These are phyloP conservation scores for Lacanobia oleracea DNA, from an alignment of 2,888 invertebrate species.

Conservation along the genomic window DNA sequence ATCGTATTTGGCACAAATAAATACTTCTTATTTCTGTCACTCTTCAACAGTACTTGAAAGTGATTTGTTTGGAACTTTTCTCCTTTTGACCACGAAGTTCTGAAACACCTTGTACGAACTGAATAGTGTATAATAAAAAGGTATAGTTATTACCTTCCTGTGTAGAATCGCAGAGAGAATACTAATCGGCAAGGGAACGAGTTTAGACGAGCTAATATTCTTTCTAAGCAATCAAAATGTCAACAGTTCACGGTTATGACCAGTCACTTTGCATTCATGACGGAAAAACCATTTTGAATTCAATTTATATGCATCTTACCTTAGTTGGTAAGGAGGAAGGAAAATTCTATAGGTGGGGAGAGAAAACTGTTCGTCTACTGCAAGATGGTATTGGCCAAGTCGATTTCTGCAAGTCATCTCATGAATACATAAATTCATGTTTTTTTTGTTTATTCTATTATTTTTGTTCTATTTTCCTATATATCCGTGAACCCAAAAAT, in stretches of 20 bases:
- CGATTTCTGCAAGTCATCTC: not conserved
- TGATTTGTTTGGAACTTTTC: too few species aligned
- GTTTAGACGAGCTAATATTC: conserved; percentile 55
- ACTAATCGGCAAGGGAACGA: conserved; percentile 61
- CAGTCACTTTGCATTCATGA: conserved; percentile 61
- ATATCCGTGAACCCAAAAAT: too few species aligned
- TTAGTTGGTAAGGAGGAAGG: conserved; percentile 9
- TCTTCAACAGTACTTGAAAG: too few species aligned
- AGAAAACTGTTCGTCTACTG: not conserved
- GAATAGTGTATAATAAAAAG: conserved; percentile 67
- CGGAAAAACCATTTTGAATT: conserved; percentile 55
- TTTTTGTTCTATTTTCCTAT: not conserved
- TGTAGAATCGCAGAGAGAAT: conserved; percentile 59
- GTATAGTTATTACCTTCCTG: conserved; percentile 68
- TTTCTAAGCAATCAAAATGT: conserved; percentile 59
- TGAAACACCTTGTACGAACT: conserved; percentile 30
- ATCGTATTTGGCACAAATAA: too few species aligned
- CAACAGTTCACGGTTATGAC: conserved; percentile 59
- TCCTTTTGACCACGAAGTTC: too few species aligned
- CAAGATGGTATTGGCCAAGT: not conserved
- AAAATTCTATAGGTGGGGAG: conserved; percentile 2
- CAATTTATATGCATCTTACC: conserved; percentile 49
- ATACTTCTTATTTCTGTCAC: too few species aligned
- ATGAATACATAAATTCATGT: not conserved
- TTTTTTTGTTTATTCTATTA: not conserved